Conservation (phyloP, 2,888 invertebrate genomes). For the Pollenia labialis region DNA sequence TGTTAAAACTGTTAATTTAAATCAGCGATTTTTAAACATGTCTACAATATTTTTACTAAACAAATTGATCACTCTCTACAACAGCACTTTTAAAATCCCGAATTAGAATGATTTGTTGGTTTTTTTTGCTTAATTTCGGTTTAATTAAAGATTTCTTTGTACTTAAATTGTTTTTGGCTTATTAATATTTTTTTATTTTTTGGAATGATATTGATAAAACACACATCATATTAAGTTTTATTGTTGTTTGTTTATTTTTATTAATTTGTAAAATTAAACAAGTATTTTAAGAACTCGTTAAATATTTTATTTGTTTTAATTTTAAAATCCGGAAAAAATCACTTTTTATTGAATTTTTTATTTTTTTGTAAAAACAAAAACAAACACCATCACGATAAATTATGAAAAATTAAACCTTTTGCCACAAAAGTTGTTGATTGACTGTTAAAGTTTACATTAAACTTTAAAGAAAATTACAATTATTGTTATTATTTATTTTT, state of each 20-base stretch:
- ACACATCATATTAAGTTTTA: background rate
- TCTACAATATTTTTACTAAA: too few species aligned
- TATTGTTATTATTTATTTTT: slow-evolving; percentile 25
- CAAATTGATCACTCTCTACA: too few species aligned
- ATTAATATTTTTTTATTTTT: too few species aligned
- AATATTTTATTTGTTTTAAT: slow-evolving; percentile 27
- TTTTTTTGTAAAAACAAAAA: slow-evolving; percentile 37
- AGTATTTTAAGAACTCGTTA: background rate
- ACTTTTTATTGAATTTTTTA: slow-evolving; percentile 19
- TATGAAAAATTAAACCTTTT: slow-evolving; percentile 63
- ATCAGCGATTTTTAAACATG: too few species aligned
- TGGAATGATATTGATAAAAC: too few species aligned
- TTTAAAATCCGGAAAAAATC: slow-evolving; percentile 1
- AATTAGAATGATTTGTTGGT: too few species aligned
- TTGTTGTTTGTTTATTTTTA: background rate
- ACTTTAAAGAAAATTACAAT: slow-evolving; percentile 71
- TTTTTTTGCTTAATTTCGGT: too few species aligned
- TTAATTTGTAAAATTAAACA: background rate
- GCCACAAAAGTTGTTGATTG: slow-evolving; percentile 71
- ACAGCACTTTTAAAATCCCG: too few species aligned
- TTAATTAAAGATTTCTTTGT: too few species aligned
- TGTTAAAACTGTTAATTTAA: too few species aligned
- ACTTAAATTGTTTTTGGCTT: too few species aligned
- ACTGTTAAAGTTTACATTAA: slow-evolving; percentile 71
- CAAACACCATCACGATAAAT: slow-evolving; percentile 22